Conservation (phyloP, 2,113 vertebrate species). For the Cryptotis parvus region DNA sequence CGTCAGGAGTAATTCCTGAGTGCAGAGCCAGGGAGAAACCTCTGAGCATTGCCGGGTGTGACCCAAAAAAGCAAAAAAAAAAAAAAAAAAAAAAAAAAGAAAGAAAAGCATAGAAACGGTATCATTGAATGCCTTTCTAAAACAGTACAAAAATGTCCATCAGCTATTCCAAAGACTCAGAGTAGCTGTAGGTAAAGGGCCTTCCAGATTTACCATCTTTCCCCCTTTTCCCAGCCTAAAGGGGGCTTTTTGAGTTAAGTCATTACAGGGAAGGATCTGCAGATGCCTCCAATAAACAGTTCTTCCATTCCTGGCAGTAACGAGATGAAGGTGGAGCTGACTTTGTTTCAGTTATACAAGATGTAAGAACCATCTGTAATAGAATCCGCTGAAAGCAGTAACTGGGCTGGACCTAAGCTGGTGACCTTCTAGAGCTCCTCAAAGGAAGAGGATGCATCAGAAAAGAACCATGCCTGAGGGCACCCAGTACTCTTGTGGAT, state of each 20-base stretch:
- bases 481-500: not conserved
- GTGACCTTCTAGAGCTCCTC: not conserved
- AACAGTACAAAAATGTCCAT: conserved; percentile 17
- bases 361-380: not conserved
- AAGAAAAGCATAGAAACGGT: not conserved
- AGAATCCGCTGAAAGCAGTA: not conserved
- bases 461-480: not conserved
- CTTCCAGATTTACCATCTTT: not conserved
- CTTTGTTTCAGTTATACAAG: not conserved
- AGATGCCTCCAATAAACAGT: not conserved
- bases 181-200: conserved; percentile 29
- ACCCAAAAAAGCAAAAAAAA: too few relatives aligned
- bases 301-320: not conserved
- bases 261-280: not conserved
- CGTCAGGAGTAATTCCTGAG: too few relatives aligned
- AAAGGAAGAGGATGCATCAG: not conserved
- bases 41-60: too few relatives aligned
- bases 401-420: not conserved
- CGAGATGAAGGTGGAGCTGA: not conserved
- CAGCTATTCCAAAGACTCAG: not conserved
- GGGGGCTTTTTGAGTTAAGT: not conserved
- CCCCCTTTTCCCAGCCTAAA: not conserved
- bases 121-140: conserved; percentile 24
- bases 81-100: too few relatives aligned
- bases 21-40: too few relatives aligned